These are phyloP conservation scores for Eustalomyia histrio DNA, from an alignment of 2,888 invertebrate species.

Conservation along the genomic window DNA sequence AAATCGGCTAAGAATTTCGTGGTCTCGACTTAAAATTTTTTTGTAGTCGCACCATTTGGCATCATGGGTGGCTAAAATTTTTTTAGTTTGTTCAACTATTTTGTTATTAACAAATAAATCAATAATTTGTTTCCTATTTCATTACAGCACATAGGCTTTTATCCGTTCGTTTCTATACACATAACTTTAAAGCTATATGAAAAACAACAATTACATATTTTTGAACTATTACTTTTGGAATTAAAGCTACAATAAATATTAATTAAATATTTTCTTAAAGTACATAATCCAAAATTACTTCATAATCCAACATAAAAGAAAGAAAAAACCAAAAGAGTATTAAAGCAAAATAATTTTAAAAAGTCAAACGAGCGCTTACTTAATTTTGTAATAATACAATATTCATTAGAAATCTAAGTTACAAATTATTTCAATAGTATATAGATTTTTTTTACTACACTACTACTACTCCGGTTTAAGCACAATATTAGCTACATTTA, in stretches of 20 bases:
- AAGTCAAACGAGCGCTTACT: slow-evolving; percentile 18
- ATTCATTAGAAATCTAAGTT: slow-evolving; percentile 59
- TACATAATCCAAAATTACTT: slow-evolving; percentile 6
- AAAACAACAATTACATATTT: neutral
- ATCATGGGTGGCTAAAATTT: too few species aligned
- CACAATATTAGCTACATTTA: neutral
- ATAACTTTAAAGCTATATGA: neutral
- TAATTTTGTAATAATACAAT: slow-evolving; percentile 34
- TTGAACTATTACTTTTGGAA: neutral
- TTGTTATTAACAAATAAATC: too few species aligned
- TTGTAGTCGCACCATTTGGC: too few species aligned
- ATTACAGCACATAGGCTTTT: too few species aligned
- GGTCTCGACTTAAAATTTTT: too few species aligned
- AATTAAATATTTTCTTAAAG: neutral
- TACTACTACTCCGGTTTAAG: neutral
- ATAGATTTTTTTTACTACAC: neutral
- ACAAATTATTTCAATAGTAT: slow-evolving; percentile 14
- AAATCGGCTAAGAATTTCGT: too few species aligned
- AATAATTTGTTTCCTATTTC: too few species aligned
- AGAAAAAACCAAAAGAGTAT: slow-evolving; percentile 1
- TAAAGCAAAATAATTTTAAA: neutral
- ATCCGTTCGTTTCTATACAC: too few species aligned
- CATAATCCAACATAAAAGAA: slow-evolving; percentile 1
- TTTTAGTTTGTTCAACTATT: too few species aligned
- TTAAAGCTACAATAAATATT: slow-evolving; percentile 3